Base-by-base conservation (phyloP, 2,797 vertebrate genomes). In the Diceros bicornis region DNA sequence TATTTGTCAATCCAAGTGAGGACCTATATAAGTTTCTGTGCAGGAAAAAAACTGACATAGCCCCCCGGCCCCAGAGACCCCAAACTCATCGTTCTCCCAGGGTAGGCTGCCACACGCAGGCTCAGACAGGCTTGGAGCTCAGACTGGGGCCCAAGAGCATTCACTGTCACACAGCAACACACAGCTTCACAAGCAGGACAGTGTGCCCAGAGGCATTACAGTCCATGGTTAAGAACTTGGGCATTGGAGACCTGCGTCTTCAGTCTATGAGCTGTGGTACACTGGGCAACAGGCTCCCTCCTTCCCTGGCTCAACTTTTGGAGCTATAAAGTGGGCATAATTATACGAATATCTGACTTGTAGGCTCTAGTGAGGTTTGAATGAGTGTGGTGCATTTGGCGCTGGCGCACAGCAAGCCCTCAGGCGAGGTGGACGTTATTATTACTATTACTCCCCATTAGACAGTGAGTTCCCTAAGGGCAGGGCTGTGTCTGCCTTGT, bases 401-500 rank as follows among this genome's bases (percentile, higher is more conserved):
- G 4, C n/a, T n/a, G 57, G 32, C 78, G 75, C 66, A 62, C 44
- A 75, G 7, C n/a, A 64, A 59, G 69, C 23, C 74, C 66, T 74
- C 47, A n/a, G 66, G 85, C 86, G 81, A 64, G 18, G 34, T 25
- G 21, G 62, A 41, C n/a, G 32, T 94, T 55, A 47, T 83, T 57
- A 41, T 61, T 66, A 71, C 23, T 84, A 52, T 52, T 61, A 69
- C 13, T 61, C 41, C 74, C 27, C 50, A 34, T 23, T 21, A 91
- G n/a, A 69, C 21, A 62, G 18, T 77, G 37, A 94, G 52, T 72
- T 87, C 55, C 62, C 57, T 14, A 69, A 75, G 20, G 94, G 44
- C 14, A 4, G 89, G 44, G 4, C 55, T 62, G 7, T 95, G 18
- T 89, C 72, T 68, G 64, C 72, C 64, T 92, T 91, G 86, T 95